Conservation (phyloP, 2,113 vertebrate species). For the Prolemur simus region DNA sequence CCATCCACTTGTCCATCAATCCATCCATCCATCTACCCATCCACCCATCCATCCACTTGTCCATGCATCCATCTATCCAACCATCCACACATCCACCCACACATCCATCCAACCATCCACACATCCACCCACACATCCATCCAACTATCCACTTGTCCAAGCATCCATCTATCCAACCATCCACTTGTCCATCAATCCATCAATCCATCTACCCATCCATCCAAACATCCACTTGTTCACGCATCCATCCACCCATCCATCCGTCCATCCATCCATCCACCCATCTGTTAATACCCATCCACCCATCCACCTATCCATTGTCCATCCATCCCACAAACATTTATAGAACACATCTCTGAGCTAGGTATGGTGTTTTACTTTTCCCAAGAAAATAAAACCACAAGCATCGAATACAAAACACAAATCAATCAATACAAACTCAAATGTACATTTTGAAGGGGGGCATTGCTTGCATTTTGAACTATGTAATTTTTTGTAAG, state of each 20-base stretch:
- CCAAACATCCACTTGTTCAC: accelerated
- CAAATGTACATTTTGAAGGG: background rate
- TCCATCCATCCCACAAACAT: background rate
- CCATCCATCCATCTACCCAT: too few relatives aligned
- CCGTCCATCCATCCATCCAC: background rate
- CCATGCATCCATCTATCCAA: accelerated
- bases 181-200: background rate
- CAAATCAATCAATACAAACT: accelerated
- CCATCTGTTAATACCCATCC: too few relatives aligned
- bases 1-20: too few relatives aligned
- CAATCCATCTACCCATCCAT: background rate
- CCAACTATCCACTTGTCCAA: background rate
- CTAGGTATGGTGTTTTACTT: background rate
- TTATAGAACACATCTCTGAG: background rate
- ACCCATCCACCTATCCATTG: accelerated
- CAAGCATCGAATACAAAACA: background rate
- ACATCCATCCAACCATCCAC: background rate
- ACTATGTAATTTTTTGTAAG: background rate
- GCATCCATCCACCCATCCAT: accelerated
- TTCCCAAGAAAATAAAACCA: background rate
- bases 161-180: too few relatives aligned
- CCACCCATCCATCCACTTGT: background rate
- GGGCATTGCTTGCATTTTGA: background rate
- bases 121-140: too few relatives aligned
- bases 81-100: background rate